Base-by-base conservation (phyloP, 2,888 invertebrate species). In the Ophraella communa region DNA sequence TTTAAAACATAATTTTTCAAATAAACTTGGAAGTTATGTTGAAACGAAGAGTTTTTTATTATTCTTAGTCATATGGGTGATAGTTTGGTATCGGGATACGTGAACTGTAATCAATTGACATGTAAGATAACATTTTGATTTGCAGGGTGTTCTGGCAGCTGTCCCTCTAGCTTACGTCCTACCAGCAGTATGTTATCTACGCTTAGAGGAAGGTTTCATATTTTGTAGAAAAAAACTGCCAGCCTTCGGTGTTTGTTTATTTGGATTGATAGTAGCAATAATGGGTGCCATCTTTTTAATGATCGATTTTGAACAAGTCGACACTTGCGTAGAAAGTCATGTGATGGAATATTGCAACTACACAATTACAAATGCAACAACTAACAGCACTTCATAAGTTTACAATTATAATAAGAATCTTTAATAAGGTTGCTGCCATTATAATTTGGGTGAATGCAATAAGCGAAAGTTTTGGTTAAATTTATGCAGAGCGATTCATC, bases 111-210 rank as follows among this genome's bases (percentile, higher is more conserved):
- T n/a, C 2, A 11, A 21, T 3, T 56, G 14, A 10, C 10, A 62
- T 14, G 18, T n/a, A 54, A 45, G 23, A 11, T 7, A 20, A 30
- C 57, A 60, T 30, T 42, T 39, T 59, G 62, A 52, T 63, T 69
- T 76, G 30, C 74, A 92, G 92, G 94, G 94, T 63, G 89, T 94
- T 14, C 74, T 94, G 65, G 91, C 92, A 5, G 94, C 94, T 7
- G 91, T 93, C 62, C 93, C 94, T 0, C 80, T 94, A 71, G 93
- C 94, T 10, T 94, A 91, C 80, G 87, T 94, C 68, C 84, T 94
- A 55, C 94, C 94, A 3, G 91, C 92, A 0, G 80, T 92, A 11
- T 91, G 91, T 73, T 93, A 91, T 76, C 85, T 94, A 68, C 89
- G 89, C 79, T 85, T 94, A 72, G 90, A 90, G 73, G 88, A 90